Evolutionary conservation across 1,140 invertebrate species (phyloP).

Genomic region (Apis florea): DNA sequence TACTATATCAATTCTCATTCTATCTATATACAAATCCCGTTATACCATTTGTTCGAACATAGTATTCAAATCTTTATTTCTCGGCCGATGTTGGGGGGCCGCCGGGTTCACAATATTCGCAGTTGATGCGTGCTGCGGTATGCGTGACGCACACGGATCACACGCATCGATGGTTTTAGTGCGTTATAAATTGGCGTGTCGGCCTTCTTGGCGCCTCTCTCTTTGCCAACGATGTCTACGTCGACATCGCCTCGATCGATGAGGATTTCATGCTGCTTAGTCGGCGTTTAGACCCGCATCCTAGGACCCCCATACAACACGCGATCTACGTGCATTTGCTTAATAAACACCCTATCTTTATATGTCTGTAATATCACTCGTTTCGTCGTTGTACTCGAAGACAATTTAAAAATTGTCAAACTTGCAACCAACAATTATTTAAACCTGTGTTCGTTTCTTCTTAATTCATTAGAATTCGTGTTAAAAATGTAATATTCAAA

Average conservation of each 20-base stretch:
- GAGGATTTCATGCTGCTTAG: conserved; percentile 74
- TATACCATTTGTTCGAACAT: no score
- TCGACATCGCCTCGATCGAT: conserved; percentile 70
- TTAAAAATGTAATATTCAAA: no score
- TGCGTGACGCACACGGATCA: conserved; percentile 68
- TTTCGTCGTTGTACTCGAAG: conserved; percentile 8
- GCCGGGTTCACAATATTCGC: no score
- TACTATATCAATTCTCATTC: no score
- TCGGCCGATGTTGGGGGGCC: no score
- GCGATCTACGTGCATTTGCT: conserved; percentile 70
- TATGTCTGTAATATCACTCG: conserved; percentile 27
- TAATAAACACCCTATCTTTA: conserved; percentile 72
- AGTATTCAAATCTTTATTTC: no score
- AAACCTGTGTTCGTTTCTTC: no score
- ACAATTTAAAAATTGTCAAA: no score
- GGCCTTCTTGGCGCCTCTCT: conserved; percentile 71
- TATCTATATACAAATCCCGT: no score
- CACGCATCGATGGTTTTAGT: conserved; percentile 73
- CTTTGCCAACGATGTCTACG: conserved; percentile 44
- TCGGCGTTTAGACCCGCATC: conserved; percentile 76
- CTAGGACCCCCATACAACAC: conserved; percentile 60
- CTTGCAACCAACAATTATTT: no score
- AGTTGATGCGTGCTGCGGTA: conserved; percentile 24
- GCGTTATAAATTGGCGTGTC: conserved; percentile 75
- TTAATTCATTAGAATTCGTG: no score